phyloP scores from a whole-genome alignment of 2,113 vertebrate species.

The Cathartes aura region DNA sequence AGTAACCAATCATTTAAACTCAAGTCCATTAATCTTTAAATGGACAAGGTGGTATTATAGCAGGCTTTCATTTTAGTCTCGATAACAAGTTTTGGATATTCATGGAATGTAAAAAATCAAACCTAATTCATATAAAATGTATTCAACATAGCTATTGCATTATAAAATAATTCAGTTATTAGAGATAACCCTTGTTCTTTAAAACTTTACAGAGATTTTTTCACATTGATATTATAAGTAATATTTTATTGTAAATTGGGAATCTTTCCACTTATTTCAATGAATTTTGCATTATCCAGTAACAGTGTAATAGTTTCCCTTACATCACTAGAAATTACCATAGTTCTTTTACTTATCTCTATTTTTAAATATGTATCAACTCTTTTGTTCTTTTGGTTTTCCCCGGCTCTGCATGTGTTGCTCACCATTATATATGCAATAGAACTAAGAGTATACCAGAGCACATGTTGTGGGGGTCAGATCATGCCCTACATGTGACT shows the following conservation, averaged over 20 bases:
- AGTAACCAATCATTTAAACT: not conserved
- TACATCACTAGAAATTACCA: not conserved
- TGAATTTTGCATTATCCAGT: not conserved
- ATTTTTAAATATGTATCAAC: not conserved
- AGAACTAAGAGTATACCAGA: not conserved
- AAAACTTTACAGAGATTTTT: not conserved
- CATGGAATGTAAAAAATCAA: not conserved
- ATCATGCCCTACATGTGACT: not conserved
- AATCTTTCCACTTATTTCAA: not conserved
- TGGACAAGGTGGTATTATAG: not conserved
- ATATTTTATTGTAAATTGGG: not conserved
- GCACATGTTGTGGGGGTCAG: not conserved
- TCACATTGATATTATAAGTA: not conserved
- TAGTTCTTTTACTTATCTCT: not conserved
- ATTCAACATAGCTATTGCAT: not conserved
- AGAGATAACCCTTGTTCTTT: not conserved
- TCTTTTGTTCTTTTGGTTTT: not conserved
- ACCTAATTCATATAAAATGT: not conserved
- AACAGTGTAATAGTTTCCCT: not conserved
- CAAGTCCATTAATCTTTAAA: not conserved
- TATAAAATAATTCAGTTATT: not conserved
- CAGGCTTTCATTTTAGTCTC: not conserved
- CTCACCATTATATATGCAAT: not conserved
- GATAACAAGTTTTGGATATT: not conserved
- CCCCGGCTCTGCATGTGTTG: not conserved